phyloP scores from a whole-genome alignment of 2,113 vertebrate genomes.

The Carassius auratus region DNA sequence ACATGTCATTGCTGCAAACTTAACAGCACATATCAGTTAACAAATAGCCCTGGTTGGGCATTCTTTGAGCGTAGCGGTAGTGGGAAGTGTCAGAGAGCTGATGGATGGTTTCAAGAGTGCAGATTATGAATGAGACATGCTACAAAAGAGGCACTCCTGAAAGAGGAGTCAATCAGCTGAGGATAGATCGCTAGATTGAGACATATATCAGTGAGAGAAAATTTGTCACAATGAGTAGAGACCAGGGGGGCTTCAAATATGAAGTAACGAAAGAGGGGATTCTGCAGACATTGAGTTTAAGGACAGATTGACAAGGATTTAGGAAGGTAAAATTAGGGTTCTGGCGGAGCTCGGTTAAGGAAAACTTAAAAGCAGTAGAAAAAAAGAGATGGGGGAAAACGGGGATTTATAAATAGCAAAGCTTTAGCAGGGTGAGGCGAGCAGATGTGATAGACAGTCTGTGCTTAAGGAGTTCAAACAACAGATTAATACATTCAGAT shows the following conservation, averaged over 20 bases:
- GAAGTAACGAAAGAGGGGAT: not conserved
- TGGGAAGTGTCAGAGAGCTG: slow-evolving; percentile 22
- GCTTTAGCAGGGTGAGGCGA: slow-evolving; percentile 75
- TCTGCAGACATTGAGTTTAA: slow-evolving; percentile 15
- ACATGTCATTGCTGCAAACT: not conserved
- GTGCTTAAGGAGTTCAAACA: slow-evolving; percentile 81
- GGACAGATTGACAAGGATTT: slow-evolving; percentile 15
- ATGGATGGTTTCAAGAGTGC: slow-evolving; percentile 14
- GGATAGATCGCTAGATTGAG: not conserved
- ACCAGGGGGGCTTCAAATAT: not conserved
- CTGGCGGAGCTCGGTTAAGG: not conserved
- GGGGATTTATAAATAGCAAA: slow-evolving; percentile 69
- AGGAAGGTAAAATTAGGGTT: slow-evolving; percentile 40
- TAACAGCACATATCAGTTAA: slow-evolving; percentile 20
- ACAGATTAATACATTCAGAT: slow-evolving; percentile 81
- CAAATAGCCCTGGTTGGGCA: not conserved
- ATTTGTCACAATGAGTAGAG: not conserved
- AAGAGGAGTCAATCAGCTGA: not conserved
- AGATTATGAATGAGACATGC: slow-evolving; percentile 10
- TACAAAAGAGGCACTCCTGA: not conserved
- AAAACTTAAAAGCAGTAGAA: not conserved
- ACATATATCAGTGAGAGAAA: not conserved
- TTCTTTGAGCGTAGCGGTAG: not conserved
- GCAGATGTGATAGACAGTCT: slow-evolving; percentile 79
- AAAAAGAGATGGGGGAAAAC: slow-evolving; percentile 32